Conservation (phyloP, 1,140 invertebrate species). For the Amphibalanus amphitrite region DNA sequence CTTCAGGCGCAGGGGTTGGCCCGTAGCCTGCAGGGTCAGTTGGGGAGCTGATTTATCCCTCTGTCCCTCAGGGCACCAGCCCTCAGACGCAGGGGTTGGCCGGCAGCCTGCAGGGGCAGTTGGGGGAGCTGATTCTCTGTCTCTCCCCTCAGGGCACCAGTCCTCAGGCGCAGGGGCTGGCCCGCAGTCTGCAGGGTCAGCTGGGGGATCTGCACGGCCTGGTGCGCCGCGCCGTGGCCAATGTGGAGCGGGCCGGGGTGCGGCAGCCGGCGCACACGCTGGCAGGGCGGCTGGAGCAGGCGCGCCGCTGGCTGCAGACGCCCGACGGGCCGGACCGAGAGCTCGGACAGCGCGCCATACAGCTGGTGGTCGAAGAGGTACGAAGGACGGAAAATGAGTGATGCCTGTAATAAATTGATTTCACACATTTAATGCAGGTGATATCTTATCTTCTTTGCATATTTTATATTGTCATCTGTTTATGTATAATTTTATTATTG, state of each 20-base stretch:
- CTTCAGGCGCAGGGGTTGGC: no score
- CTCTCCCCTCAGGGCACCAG: no score
- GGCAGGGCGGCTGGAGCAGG: conserved; percentile 65
- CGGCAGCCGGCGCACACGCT: conserved; percentile 82
- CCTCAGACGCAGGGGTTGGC: no score
- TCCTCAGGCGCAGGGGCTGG: no score
- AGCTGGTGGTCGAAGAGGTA: conserved; percentile 81
- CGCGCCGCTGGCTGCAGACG: conserved; percentile 64
- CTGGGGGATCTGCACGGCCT: conserved; percentile 65
- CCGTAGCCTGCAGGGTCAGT: no score
- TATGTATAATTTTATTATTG: no score
- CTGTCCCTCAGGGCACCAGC: conserved; percentile 27
- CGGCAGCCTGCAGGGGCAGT: conserved; percentile 27
- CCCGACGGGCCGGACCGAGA: conserved; percentile 39
- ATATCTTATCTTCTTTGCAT: no score
- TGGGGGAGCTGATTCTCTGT: conserved; percentile 58
- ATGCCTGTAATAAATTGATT: no score
- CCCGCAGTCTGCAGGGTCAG: conserved; percentile 71
- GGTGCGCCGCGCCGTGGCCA: conserved; percentile 43
- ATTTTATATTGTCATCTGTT: no score
- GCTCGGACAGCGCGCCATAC: conserved; percentile 75
- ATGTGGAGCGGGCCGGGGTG: conserved; percentile 59
- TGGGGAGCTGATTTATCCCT: no score
- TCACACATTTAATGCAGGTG: no score
- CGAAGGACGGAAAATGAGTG: conserved; percentile 64